Evolutionary conservation across 1,140 invertebrate species (phyloP), one percentile per base, ranked within the genome.

Genomic region (Hyles vespertilio): DNA sequence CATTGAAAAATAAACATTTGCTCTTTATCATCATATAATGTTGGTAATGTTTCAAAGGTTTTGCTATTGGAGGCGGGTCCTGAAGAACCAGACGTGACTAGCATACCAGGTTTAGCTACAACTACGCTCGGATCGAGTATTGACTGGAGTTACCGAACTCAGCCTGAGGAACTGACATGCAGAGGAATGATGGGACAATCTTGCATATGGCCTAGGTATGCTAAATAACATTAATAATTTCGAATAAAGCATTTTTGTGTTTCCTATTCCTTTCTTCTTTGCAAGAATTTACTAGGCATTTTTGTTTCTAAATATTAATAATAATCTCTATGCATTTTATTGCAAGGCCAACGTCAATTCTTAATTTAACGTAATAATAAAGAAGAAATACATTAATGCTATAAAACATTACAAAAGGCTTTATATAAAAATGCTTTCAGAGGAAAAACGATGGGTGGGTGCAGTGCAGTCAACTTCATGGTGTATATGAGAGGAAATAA

Each of bases 401-500:
- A n/a, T n/a, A n/a, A n/a, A n/a, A n/a, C n/a, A n/a, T n/a, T n/a
- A n/a, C n/a, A n/a, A n/a, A n/a, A n/a, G n/a, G n/a, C n/a, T n/a
- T n/a, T 10, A 8, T 50, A 50, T 8, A 50, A 49, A n/a, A 12
- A 50, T 8, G 3, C 3, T 50, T 50, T 5, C 67, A 89, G 86
- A 64, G 91, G 91, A 3, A 92, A 91, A 79, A 81, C 84, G 11
- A 80, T 94, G 73, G 95, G 95, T 3, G 95, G 95, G 2, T 93
- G 93, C 0, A 94, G 93, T 53, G 91, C 92, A 2, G 88, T 96
- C 7, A 96, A 96, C 83, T 94, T 93, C 48, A 94, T 96, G 94
- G 92, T 95, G 3, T 95, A 96, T 75, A 92, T 95, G 0, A 87
- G 95, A 59, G 95, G 95, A 0, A 94, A 95, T 80, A 90, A 87